Evolutionary conservation across 2,113 vertebrate species (phyloP).

Genomic region (Xenus cinereus): DNA sequence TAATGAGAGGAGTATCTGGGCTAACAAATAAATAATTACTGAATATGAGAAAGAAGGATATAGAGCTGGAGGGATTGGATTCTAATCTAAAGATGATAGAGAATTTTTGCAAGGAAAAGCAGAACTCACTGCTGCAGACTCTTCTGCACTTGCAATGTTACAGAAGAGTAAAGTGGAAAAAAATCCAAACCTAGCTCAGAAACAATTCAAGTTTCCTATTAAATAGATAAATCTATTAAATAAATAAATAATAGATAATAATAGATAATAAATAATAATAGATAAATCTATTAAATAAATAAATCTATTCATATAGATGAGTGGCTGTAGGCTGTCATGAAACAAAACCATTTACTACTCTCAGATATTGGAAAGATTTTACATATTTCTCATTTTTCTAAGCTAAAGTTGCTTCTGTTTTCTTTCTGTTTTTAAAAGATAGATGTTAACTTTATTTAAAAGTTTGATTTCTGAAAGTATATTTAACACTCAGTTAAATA

Average conservation of each 20-base stretch:
- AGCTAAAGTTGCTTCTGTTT: not conserved
- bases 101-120: not conserved
- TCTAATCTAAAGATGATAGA: not conserved
- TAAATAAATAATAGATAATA: too few species aligned
- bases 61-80: not conserved
- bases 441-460: not conserved
- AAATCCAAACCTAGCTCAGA: not conserved
- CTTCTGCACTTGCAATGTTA: not conserved
- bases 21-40: not conserved
- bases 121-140: not conserved
- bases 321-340: not conserved
- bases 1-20: not conserved
- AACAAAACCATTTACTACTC: not conserved
- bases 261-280: too few species aligned
- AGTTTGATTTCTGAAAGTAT: not conserved
- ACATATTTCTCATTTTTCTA: not conserved
- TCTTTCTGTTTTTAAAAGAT: not conserved
- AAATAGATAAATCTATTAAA: too few species aligned
- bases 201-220: not conserved
- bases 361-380: not conserved
- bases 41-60: not conserved
- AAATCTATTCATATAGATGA: not conserved
- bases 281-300: too few species aligned
- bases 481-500: not conserved
- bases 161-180: not conserved